phyloP scores from a whole-genome alignment of 2,113 vertebrate genomes.

The Carollia perspicillata region DNA sequence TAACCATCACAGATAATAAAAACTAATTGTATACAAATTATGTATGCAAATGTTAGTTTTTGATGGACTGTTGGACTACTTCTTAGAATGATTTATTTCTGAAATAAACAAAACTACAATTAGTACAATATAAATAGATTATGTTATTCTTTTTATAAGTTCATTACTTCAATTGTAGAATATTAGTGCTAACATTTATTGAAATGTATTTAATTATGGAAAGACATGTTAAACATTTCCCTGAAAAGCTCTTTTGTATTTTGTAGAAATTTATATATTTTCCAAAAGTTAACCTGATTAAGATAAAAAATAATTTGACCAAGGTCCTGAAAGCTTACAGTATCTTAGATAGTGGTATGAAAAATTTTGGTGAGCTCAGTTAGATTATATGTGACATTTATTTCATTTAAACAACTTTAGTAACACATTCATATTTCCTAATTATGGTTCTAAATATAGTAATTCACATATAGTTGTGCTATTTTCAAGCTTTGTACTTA shows the following conservation, averaged over 20 bases:
- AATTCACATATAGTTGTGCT: neutral
- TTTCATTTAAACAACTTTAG: neutral
- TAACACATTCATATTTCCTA: neutral
- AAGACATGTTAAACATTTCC: neutral
- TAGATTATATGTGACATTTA: neutral
- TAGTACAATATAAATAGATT: neutral
- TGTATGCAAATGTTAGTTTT: neutral
- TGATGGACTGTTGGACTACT: neutral
- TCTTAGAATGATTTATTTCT: neutral
- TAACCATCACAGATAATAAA: neutral
- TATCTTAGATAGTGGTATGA: neutral
- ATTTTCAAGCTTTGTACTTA: neutral
- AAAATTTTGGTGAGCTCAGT: neutral
- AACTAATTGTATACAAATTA: neutral
- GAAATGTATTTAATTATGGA: neutral
- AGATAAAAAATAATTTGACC: neutral
- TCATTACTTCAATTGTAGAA: neutral
- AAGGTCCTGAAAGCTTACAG: neutral
- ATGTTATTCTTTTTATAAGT: neutral
- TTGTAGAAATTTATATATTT: neutral
- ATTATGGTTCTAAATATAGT: neutral
- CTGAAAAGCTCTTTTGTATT: neutral
- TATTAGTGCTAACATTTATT: neutral
- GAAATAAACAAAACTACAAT: neutral
- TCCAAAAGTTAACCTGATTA: neutral